Evolutionary conservation across 2,888 invertebrate species (phyloP).

Genomic region (Nymphalis urticae): DNA sequence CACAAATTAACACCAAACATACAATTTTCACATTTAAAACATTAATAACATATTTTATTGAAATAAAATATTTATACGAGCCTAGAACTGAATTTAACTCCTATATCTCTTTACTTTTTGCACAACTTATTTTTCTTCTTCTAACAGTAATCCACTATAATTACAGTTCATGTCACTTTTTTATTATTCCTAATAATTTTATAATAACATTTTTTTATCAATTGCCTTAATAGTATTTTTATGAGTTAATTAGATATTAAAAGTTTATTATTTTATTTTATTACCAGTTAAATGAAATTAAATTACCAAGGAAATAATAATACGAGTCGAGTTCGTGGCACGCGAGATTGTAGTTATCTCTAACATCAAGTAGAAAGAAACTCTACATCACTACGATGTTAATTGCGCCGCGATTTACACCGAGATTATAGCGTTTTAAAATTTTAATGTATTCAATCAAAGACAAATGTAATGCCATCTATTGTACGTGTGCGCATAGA

Average conservation of each 20-base stretch:
- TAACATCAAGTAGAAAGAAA: constrained; percentile 42
- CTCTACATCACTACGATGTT: constrained; percentile 40
- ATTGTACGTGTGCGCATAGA: constrained; percentile 17
- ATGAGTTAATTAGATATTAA: constrained; percentile 26
- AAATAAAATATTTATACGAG: too few species aligned
- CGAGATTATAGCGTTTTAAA: constrained; percentile 39
- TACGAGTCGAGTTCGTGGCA: constrained; percentile 50
- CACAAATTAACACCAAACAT: too few species aligned
- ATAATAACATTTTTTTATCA: constrained; percentile 2
- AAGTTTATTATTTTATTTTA: constrained; percentile 38
- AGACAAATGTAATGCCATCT: constrained; percentile 17
- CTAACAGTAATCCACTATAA: too few species aligned
- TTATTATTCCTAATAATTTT: too few species aligned
- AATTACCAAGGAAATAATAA: constrained; percentile 44
- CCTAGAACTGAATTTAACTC: too few species aligned
- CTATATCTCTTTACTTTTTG: too few species aligned
- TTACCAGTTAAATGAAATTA: constrained; percentile 37
- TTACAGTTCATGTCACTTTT: too few species aligned
- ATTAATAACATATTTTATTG: too few species aligned
- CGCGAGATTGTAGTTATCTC: constrained; percentile 53
- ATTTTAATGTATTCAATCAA: constrained; percentile 30
- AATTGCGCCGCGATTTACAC: constrained; percentile 40
- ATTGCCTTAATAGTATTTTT: constrained; percentile 24
- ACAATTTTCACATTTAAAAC: too few species aligned
- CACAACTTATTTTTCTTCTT: too few species aligned